Percentiles rank a stretch among this genome's conserved stretches.
Conservation (phyloP, 2,113 vertebrate species). For the Muscicapa adusta region DNA sequence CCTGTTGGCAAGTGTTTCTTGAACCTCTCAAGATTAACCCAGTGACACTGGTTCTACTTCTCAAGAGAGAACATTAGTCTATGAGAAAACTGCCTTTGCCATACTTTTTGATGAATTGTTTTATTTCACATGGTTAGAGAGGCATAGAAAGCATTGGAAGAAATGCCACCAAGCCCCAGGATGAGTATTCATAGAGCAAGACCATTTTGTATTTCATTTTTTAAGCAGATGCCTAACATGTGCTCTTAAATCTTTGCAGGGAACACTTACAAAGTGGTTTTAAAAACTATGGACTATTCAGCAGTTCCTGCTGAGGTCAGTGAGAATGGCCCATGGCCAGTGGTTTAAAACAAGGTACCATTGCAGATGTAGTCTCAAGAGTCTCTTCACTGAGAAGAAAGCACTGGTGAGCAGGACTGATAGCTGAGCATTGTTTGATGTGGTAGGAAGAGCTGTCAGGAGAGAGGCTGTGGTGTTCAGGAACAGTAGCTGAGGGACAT, state of each 20-base stretch:
- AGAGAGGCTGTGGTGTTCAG: neutral
- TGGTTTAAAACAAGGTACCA: neutral
- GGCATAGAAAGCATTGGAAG: neutral
- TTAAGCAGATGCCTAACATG: neutral
- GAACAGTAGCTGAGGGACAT: neutral
- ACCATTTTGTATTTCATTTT: neutral
- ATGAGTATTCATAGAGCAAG: neutral
- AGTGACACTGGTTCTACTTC: neutral
- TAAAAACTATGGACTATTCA: neutral
- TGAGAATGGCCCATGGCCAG: neutral
- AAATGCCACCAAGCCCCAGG: neutral
- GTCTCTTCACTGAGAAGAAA: neutral
- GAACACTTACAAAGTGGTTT: neutral
- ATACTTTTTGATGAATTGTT: neutral
- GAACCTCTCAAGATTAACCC: neutral
- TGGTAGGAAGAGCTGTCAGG: neutral
- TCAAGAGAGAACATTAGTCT: neutral
- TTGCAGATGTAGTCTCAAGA: neutral
- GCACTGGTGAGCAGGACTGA: neutral
- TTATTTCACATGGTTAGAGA: neutral
- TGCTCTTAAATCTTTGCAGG: neutral
- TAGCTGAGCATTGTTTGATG: neutral
- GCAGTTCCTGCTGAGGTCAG: neutral
- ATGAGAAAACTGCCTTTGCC: neutral
- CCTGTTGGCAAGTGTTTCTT: neutral